A percentile compares a stretch with the other conserved stretches of the same genome.
Evolutionary conservation across 2,888 invertebrate species (phyloP).

Genomic region (Mycogona germanica): DNA sequence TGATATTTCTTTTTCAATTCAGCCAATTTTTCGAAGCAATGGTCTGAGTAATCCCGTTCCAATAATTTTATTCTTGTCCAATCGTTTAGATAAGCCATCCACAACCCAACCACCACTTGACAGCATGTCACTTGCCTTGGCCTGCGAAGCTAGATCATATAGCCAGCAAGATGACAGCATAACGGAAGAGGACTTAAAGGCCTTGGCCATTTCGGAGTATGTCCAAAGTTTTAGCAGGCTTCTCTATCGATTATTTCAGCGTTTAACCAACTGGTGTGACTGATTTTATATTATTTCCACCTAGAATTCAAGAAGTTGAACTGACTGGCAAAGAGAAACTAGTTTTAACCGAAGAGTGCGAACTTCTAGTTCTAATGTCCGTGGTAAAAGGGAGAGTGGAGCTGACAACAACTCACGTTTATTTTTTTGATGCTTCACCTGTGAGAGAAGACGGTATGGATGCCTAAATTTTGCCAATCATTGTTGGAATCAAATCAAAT

Average conservation of each 20-base stretch:
- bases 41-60: no score
- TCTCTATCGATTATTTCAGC: neutral
- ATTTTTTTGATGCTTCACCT: constrained; percentile 45
- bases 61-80: no score
- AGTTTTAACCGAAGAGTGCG: constrained; percentile 47
- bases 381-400: constrained; percentile 48
- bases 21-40: no score
- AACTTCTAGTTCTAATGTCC: constrained; percentile 47
- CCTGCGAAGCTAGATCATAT: constrained; percentile 15
- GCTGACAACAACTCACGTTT: constrained; percentile 45
- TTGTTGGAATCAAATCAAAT: neutral
- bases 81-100: no score
- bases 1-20: no score
- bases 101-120: constrained; percentile 6
- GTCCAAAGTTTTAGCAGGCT: no score
- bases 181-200: constrained; percentile 39
- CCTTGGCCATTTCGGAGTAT: constrained; percentile 36
- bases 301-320: constrained; percentile 12
- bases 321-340: constrained; percentile 42
- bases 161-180: constrained; percentile 34
- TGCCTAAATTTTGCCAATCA: neutral
- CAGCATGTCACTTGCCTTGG: constrained; percentile 16
- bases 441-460: constrained; percentile 37
- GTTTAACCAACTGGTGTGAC: neutral
- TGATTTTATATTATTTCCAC: neutral